These are phyloP conservation scores for Burhinus oedicnemus DNA, from an alignment of 2,113 vertebrate genomes.

Conservation along the genomic window DNA sequence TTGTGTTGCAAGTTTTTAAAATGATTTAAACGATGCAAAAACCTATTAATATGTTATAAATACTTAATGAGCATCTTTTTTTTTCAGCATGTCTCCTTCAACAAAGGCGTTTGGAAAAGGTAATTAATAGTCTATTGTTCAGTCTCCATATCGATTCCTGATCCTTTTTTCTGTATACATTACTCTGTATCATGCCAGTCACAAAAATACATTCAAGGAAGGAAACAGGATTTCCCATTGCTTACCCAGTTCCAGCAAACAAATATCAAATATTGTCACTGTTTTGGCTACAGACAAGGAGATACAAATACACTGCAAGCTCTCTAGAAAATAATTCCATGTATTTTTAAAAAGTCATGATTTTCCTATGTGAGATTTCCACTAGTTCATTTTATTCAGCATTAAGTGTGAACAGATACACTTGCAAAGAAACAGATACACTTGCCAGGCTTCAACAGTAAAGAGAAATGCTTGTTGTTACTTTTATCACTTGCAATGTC, in stretches of 20 bases:
- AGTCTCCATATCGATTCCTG: not conserved
- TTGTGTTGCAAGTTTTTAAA: not conserved
- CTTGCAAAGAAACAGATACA: not conserved
- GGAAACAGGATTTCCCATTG: slow-evolving; percentile 24
- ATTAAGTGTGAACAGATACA: not conserved
- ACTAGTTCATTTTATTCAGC: not conserved
- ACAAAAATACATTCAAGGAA: slow-evolving; percentile 8
- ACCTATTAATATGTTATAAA: slow-evolving; percentile 25
- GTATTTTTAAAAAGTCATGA: not conserved
- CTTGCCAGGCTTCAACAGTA: not conserved
- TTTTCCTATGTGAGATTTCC: not conserved
- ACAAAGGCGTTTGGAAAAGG: slow-evolving; percentile 53
- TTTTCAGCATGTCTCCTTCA: slow-evolving; percentile 47
- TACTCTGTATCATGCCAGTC: not conserved
- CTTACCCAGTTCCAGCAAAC: not conserved
- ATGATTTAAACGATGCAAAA: not conserved
- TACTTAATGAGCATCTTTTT: not conserved
- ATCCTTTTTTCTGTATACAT: not conserved
- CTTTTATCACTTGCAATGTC: not conserved
- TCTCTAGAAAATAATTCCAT: not conserved
- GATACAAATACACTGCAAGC: not conserved
- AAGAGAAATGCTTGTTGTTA: not conserved
- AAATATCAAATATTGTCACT: not conserved
- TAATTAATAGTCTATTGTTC: slow-evolving; percentile 56
- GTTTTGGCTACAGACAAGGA: not conserved